Percentiles rank a stretch among this genome's conserved stretches.
phyloP scores from a whole-genome alignment of 2,113 vertebrate genomes.

The Pygoscelis adeliae region DNA sequence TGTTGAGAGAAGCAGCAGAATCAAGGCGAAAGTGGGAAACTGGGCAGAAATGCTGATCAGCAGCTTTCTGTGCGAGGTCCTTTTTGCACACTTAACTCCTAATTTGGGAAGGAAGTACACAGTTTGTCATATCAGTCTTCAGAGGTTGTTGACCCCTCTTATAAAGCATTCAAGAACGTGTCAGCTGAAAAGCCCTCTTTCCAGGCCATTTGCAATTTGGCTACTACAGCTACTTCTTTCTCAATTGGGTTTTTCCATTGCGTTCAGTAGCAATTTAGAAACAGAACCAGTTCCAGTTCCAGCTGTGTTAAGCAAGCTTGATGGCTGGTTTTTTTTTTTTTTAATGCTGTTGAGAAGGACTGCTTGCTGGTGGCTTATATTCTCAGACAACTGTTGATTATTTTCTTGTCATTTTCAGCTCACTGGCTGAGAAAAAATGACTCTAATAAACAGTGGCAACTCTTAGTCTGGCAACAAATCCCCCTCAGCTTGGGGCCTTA shows the following conservation, averaged over 20 bases:
- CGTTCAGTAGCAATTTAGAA: conserved; percentile 4
- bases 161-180: background rate
- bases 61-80: background rate
- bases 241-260: background rate
- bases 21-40: background rate
- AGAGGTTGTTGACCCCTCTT: background rate
- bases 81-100: background rate
- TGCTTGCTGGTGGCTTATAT: background rate
- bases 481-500: background rate
- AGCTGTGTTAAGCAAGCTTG: conserved; percentile 43
- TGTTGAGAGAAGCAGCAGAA: background rate
- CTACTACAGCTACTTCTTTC: background rate
- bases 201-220: conserved; percentile 39
- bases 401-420: conserved; percentile 34
- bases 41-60: background rate
- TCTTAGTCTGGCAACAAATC: background rate
- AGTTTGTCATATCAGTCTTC: background rate
- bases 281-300: conserved; percentile 28
- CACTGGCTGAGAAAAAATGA: conserved; percentile 12
- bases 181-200: background rate
- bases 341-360: background rate
- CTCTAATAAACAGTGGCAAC: background rate
- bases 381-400: conserved; percentile 34
- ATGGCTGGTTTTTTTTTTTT: background rate
- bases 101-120: background rate